Base-by-base conservation (phyloP, 1,140 invertebrate genomes). In the Hormaphis cornu region DNA sequence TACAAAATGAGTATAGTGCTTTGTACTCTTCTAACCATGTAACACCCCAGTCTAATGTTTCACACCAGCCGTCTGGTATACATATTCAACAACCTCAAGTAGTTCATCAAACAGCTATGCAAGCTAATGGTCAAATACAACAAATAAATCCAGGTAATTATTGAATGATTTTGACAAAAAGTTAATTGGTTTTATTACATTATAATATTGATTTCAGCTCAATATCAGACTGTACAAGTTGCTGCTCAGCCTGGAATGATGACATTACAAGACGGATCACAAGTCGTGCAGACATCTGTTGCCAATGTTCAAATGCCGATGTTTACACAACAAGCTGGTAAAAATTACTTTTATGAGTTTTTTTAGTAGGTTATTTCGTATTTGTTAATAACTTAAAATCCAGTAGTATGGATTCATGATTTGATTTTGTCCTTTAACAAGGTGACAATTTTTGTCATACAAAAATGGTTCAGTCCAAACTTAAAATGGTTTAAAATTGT, bases 1-100 rank as follows among this genome's bases (percentile, higher is more conserved):
- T 91, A 79, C 85, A 89, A 74, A 85, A 87, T 63, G 88, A 89
- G 75, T 82, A 88, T 74, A 71, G 42, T 28, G 22, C 46, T 28
- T 40, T 26, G 10, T 71, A 63, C 14, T 30, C 58, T 20, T 22
- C 54, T 54, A 63, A 71, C 7, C 70, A 52, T 35, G 33, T 48
- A 4, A 50, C 28, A 50, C 58, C 58, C 83, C 70, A 76, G 79
- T 73, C 77, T 76, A 74, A 77, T 54, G 28, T 66, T 66, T 6
- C 40, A 4, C 61, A 66, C 20, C 61, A 66, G 16, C n/a, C n/a
- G 10, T 16, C 61, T 0, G 50, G 20, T 33, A 18, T 66, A 16
- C 61, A 66, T 1, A 66, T 66, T 9, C 61, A 66, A 33, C 61
- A 66, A 35, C 61, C 61, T 16, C 54, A 58, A 58, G 28, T 66